phyloP scores from a whole-genome alignment of 2,797 vertebrate genomes.

The Sandelia bainsii region DNA sequence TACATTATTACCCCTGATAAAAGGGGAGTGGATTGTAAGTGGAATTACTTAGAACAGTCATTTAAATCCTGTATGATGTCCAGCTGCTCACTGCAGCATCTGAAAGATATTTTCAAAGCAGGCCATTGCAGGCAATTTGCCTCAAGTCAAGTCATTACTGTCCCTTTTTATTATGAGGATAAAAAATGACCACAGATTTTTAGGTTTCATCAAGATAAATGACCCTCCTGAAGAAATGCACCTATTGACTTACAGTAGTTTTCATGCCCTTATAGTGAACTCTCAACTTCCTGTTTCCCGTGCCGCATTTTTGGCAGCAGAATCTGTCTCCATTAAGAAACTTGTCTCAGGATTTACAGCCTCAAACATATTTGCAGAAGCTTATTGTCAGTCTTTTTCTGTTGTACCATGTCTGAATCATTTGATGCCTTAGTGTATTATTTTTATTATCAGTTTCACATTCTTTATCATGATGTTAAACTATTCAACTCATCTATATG shows the following conservation, averaged over 20 bases:
- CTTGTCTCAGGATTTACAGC: conserved; percentile 73
- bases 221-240: conserved; percentile 78
- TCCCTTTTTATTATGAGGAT: conserved; percentile 85
- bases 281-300: conserved; percentile 86
- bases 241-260: conserved; percentile 90
- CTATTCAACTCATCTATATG: conserved; percentile 13
- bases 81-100: conserved; percentile 82
- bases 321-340: conserved; percentile 81
- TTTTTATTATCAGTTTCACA: conserved; percentile 44
- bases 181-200: conserved; percentile 82
- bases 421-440: conserved; percentile 27
- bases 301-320: conserved; percentile 74
- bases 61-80: conserved; percentile 76
- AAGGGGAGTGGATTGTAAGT: conserved; percentile 71
- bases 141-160: conserved; percentile 83
- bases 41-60: conserved; percentile 68
- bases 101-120: conserved; percentile 82
- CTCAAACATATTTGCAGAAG: conserved; percentile 52
- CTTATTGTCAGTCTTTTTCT: conserved; percentile 49
- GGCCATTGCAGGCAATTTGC: conserved; percentile 78
- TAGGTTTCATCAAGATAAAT: conserved; percentile 82
- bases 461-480: conserved; percentile 47
- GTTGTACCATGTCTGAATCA: conserved; percentile 27
- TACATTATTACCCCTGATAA: conserved; percentile 63
- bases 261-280: conserved; percentile 85